Base-by-base conservation (phyloP, 92 coral and sea anemone genomes). In the Porites divaricata region DNA sequence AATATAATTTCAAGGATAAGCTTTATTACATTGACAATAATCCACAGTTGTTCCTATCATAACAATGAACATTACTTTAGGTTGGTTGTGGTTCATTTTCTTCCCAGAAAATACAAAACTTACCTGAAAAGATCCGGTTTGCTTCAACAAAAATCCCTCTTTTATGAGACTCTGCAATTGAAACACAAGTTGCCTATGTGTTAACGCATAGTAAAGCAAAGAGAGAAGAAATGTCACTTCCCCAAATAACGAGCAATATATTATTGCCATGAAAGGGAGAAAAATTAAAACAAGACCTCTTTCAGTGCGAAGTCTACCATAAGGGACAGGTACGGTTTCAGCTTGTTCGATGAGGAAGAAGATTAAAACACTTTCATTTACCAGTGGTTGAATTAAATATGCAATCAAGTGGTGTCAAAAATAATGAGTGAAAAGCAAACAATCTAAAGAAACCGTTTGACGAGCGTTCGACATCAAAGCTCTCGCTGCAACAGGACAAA, bases 51-150 rank as follows among this genome's bases (percentile, higher is more conserved):
- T 19, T 45, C 10, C 4, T 63, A 21, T 50, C 51, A 17, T 8
- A 77, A 20, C 81, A 25, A 50, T 26, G 21, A n/a, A n/a, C n/a
- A n/a, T 13, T 9, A 69, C 57, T 71, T 67, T n/a, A 6, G n/a
- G 17, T 78, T 66, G n/a, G 17, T 78, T 66, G 22, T 19, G 7
- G 52, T 57, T 11, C 23, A 66, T 67, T 67, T 16, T 19, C 24
- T 8, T 54, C 59, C 59, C 16, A 11, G 59, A 41, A 1, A 59
- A 48, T 1, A 9, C 11, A 61, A 10, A 3, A 64, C 92, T 79
- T 79, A 97, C 99, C 95, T 97, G 99, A 81, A 97, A 97, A 24
- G 99, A 97, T 0, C 99, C 99, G 8, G 95, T 92, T 77, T 95
- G 98, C 78, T 95, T 95, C 81, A 91, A 87, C 90, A 97, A 86